These are phyloP conservation scores for Menura novaehollandiae DNA, from an alignment of 2,113 vertebrate genomes.

Conservation along the genomic window DNA sequence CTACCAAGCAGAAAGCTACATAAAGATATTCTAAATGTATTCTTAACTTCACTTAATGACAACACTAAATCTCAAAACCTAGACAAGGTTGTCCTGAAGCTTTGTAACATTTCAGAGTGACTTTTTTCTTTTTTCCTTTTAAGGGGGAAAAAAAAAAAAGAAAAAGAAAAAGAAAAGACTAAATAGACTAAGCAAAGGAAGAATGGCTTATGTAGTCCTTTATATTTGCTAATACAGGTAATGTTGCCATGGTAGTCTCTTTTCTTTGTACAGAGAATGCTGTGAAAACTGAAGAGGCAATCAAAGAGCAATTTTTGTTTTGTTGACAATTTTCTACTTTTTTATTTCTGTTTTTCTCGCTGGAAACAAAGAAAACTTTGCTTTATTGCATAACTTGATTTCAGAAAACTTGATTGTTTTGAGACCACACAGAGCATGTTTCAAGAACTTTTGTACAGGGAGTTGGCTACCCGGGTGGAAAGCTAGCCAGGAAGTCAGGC, in stretches of 20 bases:
- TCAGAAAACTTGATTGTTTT: not conserved
- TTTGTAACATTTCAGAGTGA: not conserved
- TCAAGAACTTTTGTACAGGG: not conserved
- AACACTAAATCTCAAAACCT: not conserved
- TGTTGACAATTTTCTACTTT: not conserved
- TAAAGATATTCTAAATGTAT: not conserved
- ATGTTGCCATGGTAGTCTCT: not conserved
- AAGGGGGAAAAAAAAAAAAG: no score
- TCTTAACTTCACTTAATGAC: not conserved
- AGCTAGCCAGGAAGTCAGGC: not conserved
- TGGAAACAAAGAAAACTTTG: not conserved
- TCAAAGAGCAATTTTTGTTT: not conserved
- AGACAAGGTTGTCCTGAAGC: not conserved
- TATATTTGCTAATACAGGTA: not conserved
- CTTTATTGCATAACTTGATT: not conserved
- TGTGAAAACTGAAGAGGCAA: slow-evolving; percentile 4
- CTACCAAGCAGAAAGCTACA: not conserved
- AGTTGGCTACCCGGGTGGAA: not conserved
- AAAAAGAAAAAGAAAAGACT: not conserved
- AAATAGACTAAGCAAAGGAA: not conserved
- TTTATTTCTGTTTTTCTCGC: not conserved
- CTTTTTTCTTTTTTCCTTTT: not conserved
- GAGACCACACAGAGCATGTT: not conserved
- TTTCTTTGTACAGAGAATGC: not conserved
- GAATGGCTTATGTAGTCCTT: not conserved